Conservation (phyloP, 2,797 vertebrate species). For the Ispidina lecontei region DNA sequence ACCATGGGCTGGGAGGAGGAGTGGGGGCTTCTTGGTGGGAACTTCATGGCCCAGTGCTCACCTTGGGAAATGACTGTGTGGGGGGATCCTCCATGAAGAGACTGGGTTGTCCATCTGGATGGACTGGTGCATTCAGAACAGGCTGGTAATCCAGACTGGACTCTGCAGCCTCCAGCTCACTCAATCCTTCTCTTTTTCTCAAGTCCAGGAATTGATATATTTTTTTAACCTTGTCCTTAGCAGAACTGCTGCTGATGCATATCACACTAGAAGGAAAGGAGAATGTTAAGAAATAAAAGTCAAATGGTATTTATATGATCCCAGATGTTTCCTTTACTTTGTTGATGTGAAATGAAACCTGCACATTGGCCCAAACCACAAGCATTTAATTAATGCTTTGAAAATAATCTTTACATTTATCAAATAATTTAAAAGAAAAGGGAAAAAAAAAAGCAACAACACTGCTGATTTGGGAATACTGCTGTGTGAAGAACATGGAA, state of each 20-base stretch:
- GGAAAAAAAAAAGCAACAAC: too few relatives aligned
- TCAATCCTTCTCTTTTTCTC: not conserved
- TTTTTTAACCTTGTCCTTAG: not conserved
- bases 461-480: not conserved
- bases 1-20: not conserved
- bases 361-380: not conserved
- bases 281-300: not conserved
- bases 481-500: not conserved
- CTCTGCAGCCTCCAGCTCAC: not conserved
- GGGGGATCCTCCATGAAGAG: not conserved
- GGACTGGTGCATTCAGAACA: too few relatives aligned
- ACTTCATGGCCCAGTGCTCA: not conserved
- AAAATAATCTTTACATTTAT: not conserved
- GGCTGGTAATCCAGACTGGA: too few relatives aligned
- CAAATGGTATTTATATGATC: not conserved
- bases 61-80: not conserved
- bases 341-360: not conserved
- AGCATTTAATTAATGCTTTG: not conserved
- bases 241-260: not conserved
- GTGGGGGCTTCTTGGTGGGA: not conserved
- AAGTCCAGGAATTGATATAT: not conserved
- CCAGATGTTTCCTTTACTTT: not conserved
- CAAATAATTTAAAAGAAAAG: not conserved
- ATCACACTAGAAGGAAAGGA: not conserved
- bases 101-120: not conserved